Conservation (phyloP, 23 tunicate genomes). For the Halocynthia aurantium region DNA sequence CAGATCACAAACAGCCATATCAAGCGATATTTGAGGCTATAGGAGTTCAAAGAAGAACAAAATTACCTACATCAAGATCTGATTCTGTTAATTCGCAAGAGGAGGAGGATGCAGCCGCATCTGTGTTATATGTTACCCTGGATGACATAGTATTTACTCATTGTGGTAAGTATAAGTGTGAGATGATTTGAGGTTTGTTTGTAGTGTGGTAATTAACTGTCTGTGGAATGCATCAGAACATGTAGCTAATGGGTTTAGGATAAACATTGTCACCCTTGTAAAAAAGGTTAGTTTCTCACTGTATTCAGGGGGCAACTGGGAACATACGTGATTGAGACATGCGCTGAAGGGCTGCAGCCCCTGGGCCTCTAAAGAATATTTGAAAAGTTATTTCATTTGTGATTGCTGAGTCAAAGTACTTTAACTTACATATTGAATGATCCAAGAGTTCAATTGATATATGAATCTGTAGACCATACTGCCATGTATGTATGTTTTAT, state of each 20-base stretch:
- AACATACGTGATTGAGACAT: too few relatives aligned
- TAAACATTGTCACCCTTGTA: too few relatives aligned
- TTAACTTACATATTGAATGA: too few relatives aligned
- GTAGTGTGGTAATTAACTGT: not conserved
- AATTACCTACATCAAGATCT: not conserved
- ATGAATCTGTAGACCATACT: too few relatives aligned
- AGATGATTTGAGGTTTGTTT: not conserved
- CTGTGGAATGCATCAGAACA: not conserved
- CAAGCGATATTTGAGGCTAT: conserved; percentile 63
- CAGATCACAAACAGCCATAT: conserved; percentile 67
- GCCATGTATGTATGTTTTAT: too few relatives aligned
- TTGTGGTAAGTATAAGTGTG: conserved; percentile 77
- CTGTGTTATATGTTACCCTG: conserved; percentile 49
- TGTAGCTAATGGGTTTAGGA: not conserved
- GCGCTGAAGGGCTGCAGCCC: too few relatives aligned
- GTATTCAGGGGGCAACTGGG: too few relatives aligned
- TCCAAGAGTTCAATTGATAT: too few relatives aligned
- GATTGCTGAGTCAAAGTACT: too few relatives aligned
- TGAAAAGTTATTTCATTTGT: too few relatives aligned
- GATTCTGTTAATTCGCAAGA: not conserved
- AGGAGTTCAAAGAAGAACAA: not conserved
- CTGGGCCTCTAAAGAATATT: too few relatives aligned
- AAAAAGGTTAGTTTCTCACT: too few relatives aligned
- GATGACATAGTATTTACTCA: conserved; percentile 76
- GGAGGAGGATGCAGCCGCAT: not conserved